A percentile compares a stretch with the other conserved stretches of the same genome.
Evolutionary conservation across 2,888 invertebrate genomes (phyloP).

Genomic region (Cerceris rybyensis): DNA sequence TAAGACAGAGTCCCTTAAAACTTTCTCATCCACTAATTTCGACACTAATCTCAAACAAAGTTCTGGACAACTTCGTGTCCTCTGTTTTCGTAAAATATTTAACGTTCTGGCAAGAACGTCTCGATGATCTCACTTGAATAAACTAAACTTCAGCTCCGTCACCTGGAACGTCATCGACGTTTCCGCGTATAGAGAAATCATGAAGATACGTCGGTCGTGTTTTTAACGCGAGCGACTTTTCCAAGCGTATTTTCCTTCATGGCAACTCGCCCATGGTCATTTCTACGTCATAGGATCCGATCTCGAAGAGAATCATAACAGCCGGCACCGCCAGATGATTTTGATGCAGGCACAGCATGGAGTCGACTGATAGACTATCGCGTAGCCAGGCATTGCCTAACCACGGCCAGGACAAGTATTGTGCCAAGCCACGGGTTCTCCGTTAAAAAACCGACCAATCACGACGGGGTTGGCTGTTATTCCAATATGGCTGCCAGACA

Average conservation of each 20-base stretch:
- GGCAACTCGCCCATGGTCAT: conserved; percentile 28
- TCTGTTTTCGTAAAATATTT: too few relatives aligned
- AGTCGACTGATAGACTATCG: conserved; percentile 80
- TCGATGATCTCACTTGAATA: too few relatives aligned
- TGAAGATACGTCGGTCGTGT: neutral
- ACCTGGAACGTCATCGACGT: too few relatives aligned
- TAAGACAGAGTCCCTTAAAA: too few relatives aligned
- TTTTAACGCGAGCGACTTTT: neutral
- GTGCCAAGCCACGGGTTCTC: conserved; percentile 65
- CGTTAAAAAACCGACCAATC: conserved; percentile 80
- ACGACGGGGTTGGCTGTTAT: conserved; percentile 76
- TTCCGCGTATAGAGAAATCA: neutral
- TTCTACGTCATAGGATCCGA: conserved; percentile 25
- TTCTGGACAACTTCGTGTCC: too few relatives aligned
- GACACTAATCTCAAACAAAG: too few relatives aligned
- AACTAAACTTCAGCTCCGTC: too few relatives aligned
- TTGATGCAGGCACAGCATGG: conserved; percentile 73
- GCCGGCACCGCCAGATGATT: conserved; percentile 66
- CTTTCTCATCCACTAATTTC: too few relatives aligned
- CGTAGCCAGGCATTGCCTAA: conserved; percentile 76
- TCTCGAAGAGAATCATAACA: conserved; percentile 56
- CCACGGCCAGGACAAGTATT: conserved; percentile 66
- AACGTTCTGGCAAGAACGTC: too few relatives aligned
- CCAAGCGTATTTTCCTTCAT: conserved; percentile 32
- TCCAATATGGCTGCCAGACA: conserved; percentile 81